Conservation (phyloP, 30 jellyfish, hydroid and myxozoan genomes). For the Hydractinia echinata region DNA sequence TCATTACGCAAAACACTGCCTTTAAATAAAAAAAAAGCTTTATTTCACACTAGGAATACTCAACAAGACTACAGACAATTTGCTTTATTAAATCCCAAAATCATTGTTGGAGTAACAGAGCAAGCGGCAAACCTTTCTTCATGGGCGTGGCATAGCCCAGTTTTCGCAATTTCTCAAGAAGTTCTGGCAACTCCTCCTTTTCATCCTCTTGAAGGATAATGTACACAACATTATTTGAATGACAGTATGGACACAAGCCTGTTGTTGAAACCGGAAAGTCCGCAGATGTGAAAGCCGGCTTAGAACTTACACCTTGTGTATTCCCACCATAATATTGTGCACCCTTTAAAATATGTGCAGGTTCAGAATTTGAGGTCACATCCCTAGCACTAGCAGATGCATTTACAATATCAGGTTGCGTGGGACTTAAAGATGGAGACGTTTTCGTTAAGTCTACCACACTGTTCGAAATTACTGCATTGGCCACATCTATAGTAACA, state of each 20-base stretch:
- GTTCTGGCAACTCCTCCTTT: slow-evolving; percentile 54
- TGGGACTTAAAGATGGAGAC: neutral
- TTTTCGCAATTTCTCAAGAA: slow-evolving; percentile 41
- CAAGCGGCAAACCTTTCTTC: slow-evolving; percentile 54
- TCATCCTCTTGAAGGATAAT: slow-evolving; percentile 42
- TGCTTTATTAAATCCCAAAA: neutral
- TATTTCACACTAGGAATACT: neutral
- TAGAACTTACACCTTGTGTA: neutral
- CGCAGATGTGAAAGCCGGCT: slow-evolving; percentile 44
- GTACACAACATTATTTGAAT: slow-evolving; percentile 77
- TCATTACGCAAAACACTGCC: no score
- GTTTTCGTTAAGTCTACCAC: neutral
- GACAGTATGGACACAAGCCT: slow-evolving; percentile 87
- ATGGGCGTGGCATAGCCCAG: slow-evolving; percentile 51
- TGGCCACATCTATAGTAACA: neutral
- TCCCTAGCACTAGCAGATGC: neutral
- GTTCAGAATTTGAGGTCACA: neutral
- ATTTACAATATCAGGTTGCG: neutral
- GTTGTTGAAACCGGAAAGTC: slow-evolving; percentile 87
- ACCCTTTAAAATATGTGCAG: neutral
- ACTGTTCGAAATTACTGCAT: neutral
- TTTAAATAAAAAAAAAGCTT: no score
- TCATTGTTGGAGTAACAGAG: neutral
- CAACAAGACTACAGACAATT: neutral
- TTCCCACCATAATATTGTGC: neutral